These are phyloP conservation scores for Porites divaricata DNA, from an alignment of 92 coral and sea anemone genomes.

Conservation along the genomic window DNA sequence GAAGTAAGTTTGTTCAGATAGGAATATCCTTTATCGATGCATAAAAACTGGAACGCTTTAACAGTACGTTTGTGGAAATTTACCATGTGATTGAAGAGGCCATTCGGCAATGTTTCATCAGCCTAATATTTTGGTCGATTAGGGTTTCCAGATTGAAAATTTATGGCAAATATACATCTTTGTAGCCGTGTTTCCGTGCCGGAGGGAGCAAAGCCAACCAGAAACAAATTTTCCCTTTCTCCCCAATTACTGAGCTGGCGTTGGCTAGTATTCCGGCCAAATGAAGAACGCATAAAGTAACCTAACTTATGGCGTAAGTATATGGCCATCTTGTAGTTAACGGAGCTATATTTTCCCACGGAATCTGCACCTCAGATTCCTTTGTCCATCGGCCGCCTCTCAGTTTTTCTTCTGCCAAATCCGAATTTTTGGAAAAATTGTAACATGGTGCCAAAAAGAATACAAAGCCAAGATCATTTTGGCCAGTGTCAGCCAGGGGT, in stretches of 20 bases:
- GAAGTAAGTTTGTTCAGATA: conserved; percentile 13
- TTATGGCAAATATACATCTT: conserved; percentile 41
- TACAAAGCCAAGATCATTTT: no score
- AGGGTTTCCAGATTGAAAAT: conserved; percentile 15
- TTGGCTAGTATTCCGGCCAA: conserved; percentile 44
- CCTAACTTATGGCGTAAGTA: conserved; percentile 29
- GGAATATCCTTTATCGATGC: conserved; percentile 34
- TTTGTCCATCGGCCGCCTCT: no score
- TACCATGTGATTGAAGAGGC: conserved; percentile 38
- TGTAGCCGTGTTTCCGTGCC: conserved; percentile 6
- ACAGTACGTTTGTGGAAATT: neutral
- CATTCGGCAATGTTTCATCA: conserved; percentile 38
- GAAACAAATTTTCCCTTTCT: conserved; percentile 58
- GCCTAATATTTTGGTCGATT: conserved; percentile 8
- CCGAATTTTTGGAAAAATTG: no score
- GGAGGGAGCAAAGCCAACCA: conserved; percentile 49
- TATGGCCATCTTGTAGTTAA: conserved; percentile 9
- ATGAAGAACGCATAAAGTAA: conserved; percentile 48
- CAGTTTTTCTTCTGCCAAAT: no score
- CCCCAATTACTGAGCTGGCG: conserved; percentile 45
- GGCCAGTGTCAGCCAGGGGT: no score
- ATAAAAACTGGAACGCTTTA: conserved; percentile 25
- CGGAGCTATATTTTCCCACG: no score
- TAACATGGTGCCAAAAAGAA: no score
- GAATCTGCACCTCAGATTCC: no score